These are phyloP conservation scores for Tychaedon coryphoeus DNA, from an alignment of 2,113 vertebrate genomes.

Conservation along the genomic window DNA sequence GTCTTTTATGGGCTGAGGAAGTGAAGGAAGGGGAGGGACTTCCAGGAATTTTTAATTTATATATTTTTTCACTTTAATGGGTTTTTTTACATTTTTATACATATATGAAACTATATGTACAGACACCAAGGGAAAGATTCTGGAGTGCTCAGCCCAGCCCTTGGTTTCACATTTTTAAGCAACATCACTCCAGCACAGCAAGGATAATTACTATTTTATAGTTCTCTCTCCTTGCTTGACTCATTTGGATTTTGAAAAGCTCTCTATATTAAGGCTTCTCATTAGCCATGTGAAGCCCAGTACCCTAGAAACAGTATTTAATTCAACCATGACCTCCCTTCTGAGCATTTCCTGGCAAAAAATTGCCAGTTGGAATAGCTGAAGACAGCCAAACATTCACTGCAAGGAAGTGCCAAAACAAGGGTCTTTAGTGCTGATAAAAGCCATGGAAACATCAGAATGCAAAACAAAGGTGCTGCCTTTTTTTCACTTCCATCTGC, in stretches of 20 bases:
- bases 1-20: conserved; percentile 22
- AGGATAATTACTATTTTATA: neutral
- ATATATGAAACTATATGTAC: neutral
- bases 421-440: conserved; percentile 45
- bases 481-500: conserved; percentile 38
- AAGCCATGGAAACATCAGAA: conserved; percentile 46
- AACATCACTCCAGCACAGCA: neutral
- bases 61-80: neutral
- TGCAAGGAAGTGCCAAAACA: conserved; percentile 47
- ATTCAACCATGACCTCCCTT: conserved; percentile 51
- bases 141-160: neutral
- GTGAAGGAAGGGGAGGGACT: conserved; percentile 19
- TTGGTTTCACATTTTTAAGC: neutral
- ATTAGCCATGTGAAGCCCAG: conserved; percentile 5
- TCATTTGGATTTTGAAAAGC: conserved; percentile 32
- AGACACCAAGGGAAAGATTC: neutral
- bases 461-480: conserved; percentile 45
- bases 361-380: conserved; percentile 18
- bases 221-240: neutral
- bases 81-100: neutral
- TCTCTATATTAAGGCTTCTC: conserved; percentile 33
- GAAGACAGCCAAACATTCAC: conserved; percentile 43
- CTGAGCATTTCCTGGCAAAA: conserved; percentile 55
- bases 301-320: conserved; percentile 25
- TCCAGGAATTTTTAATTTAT: conserved; percentile 44